phyloP scores from a whole-genome alignment of 2,113 vertebrate genomes.

The Meles meles region DNA sequence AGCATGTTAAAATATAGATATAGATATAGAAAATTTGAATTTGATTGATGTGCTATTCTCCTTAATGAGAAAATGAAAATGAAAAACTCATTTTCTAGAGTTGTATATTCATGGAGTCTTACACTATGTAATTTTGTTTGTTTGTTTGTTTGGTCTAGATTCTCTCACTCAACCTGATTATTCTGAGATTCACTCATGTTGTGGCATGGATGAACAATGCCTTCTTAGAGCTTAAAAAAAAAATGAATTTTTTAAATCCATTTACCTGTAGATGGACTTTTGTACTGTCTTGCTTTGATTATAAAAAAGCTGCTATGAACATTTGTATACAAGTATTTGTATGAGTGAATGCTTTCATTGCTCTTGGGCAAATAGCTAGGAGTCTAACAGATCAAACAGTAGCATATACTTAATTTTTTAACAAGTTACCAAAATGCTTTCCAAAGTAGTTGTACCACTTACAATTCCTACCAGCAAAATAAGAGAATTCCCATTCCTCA shows the following conservation, averaged over 20 bases:
- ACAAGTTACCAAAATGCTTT: background rate
- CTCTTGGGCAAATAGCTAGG: background rate
- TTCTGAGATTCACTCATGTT: background rate
- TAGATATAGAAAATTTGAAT: background rate
- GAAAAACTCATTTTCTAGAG: background rate
- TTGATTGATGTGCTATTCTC: background rate
- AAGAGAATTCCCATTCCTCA: background rate
- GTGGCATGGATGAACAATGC: background rate
- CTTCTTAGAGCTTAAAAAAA: background rate
- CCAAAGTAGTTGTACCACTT: background rate
- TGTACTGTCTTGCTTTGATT: background rate
- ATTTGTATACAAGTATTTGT: background rate
- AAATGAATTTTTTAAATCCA: no score
- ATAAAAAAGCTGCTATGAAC: background rate
- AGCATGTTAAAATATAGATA: background rate
- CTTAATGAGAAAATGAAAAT: background rate
- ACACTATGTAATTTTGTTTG: background rate
- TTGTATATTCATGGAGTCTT: background rate
- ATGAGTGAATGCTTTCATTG: background rate
- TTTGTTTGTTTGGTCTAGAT: background rate
- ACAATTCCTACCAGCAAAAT: background rate
- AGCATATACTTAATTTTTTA: background rate
- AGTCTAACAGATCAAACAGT: background rate
- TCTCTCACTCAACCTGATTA: background rate
- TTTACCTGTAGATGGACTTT: background rate